A percentile compares a stretch with the other conserved stretches of the same genome.
Evolutionary conservation across 2,888 invertebrate genomes (phyloP).

Genomic region (Mycalesis mineus): DNA sequence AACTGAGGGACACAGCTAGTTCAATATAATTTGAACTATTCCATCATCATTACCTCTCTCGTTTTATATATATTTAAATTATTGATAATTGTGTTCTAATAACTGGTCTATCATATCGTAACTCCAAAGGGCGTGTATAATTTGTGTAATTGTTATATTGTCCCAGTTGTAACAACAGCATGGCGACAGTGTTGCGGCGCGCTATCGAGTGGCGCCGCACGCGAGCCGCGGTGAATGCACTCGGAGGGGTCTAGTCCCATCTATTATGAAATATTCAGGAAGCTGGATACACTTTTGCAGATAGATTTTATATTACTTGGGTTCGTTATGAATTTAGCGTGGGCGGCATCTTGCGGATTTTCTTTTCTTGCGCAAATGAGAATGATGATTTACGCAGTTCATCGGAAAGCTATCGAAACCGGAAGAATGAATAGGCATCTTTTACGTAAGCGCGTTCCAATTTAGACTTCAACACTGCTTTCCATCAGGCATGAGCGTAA

Average conservation of each 20-base stretch:
- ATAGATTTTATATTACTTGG: not conserved
- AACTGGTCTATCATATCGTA: not conserved
- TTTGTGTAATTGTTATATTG: conserved; percentile 6
- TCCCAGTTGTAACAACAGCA: conserved; percentile 24
- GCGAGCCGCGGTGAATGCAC: conserved; percentile 71
- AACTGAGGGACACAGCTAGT: no score
- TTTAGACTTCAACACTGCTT: no score
- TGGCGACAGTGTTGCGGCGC: conserved; percentile 46
- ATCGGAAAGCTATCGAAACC: no score
- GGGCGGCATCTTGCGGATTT: no score
- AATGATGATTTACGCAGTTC: no score
- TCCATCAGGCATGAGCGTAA: no score
- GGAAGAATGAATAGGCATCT: no score
- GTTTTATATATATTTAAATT: no score
- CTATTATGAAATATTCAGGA: conserved; percentile 21
- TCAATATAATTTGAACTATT: no score
- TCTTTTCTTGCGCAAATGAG: not conserved
- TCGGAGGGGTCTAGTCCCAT: conserved; percentile 27
- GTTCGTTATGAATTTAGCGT: no score
- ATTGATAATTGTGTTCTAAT: not conserved
- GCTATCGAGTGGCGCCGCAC: conserved; percentile 67
- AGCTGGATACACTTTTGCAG: not conserved
- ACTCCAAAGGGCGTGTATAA: not conserved
- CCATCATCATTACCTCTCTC: no score
- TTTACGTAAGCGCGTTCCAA: no score